A percentile compares a stretch with the other conserved stretches of the same genome.
phyloP scores from a whole-genome alignment of 2,888 invertebrate species.

The Epiblema foenella region DNA sequence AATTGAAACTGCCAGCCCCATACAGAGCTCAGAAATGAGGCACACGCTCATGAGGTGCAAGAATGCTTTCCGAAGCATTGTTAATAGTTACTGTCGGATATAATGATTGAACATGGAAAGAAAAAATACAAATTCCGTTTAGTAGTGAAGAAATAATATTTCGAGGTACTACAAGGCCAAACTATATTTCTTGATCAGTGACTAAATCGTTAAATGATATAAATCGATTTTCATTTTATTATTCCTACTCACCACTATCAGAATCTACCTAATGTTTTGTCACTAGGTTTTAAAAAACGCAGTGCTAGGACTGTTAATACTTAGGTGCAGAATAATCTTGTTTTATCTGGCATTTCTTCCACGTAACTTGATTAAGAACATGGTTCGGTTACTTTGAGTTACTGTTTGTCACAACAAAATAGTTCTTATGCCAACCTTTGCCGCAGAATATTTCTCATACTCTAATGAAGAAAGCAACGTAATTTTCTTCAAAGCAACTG shows the following conservation, averaged over 20 bases:
- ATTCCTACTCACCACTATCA: no score
- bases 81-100: constrained; percentile 35
- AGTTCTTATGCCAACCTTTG: constrained; percentile 28
- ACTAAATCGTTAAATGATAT: no score
- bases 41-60: constrained; percentile 15
- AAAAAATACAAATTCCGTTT: neutral
- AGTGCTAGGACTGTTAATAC: neutral
- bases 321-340: neutral
- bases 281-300: no score
- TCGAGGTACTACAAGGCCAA: no score
- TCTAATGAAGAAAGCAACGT: constrained; percentile 48
- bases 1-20: neutral
- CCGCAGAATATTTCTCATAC: constrained; percentile 41
- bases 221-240: no score
- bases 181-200: no score
- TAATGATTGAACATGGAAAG: constrained; percentile 6
- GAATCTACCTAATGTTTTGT: no score
- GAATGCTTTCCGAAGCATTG: constrained; percentile 28
- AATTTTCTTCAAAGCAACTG: constrained; percentile 54
- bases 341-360: neutral
- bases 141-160: no score
- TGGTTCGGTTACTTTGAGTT: neutral
- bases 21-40: neutral
- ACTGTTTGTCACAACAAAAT: neutral
- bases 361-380: neutral